Base-by-base conservation (phyloP, 2,113 vertebrate species). In the Calyptommatus sinebrachiatus region DNA sequence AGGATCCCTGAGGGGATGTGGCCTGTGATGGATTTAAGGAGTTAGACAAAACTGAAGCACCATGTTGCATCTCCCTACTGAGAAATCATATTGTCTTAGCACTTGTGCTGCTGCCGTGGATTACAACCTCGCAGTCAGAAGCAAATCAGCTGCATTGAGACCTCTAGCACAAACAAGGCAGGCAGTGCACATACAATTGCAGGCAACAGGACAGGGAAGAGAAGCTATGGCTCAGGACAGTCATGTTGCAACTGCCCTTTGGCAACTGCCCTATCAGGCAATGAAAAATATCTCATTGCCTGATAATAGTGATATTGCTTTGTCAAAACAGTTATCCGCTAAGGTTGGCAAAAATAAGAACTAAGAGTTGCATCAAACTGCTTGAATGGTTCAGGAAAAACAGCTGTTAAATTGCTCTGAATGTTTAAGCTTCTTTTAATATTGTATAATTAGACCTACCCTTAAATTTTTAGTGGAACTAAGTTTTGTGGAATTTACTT, bases 21-120 rank as follows among this genome's bases (percentile, higher is more conserved):
- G 86, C 82, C 89, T 90, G 86, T 89, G 91, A 92, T 91, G 87
- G 90, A 92, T 92, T 92, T 92, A 92, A 89, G 77, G 88, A 90
- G 91, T 91, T 92, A 89, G 85, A 89, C 0, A 7, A 91, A 92
- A 92, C 90, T 86, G 88, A 92, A 90, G 90, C 90, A 92, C 91
- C 89, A 90, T 91, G 89, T 91, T 88, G 90, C 84, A 92, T 89
- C 91, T 90, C 89, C 91, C 90, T 84, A 87, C 88, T 80, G 50
- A 86, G 90, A 89, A 81, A 92, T 91, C 91, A 89, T 87, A 89
- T 92, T 92, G 79, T 83, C 88, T 83, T 85, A 91, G 86, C 0
- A 0, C 77, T 86, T 76, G 70, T 82, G 84, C 73, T 86, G 86
- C 86, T 77, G 81, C 68, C 8, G 68, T 8, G 81, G 84, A 80